Percentiles rank a stretch among this genome's conserved stretches.
phyloP scores from a whole-genome alignment of 2,113 vertebrate genomes.

The Papio anubis region DNA sequence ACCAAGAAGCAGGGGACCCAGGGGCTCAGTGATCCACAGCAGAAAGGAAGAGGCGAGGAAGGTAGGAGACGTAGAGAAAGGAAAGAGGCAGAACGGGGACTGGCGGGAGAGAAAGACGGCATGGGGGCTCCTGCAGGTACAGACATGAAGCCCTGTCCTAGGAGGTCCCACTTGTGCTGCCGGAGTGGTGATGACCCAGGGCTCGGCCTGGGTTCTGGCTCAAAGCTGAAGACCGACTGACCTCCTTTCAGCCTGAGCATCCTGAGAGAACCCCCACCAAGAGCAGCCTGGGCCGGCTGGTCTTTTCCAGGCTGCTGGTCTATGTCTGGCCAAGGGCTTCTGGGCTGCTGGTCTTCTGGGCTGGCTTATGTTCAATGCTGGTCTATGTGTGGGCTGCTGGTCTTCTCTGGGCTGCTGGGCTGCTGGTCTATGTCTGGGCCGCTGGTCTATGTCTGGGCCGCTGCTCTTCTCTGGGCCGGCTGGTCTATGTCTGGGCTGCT shows the following conservation, averaged over 20 bases:
- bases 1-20: not conserved
- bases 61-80: fast-evolving
- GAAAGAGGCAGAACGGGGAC: fast-evolving
- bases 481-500: too few relatives aligned
- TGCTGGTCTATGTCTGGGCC: too few relatives aligned
- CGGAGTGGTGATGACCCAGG: not conserved
- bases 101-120: fast-evolving
- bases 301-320: too few relatives aligned
- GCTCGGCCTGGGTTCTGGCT: fast-evolving
- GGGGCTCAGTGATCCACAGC: not conserved
- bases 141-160: not conserved
- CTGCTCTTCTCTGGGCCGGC: too few relatives aligned
- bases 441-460: too few relatives aligned
- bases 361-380: too few relatives aligned
- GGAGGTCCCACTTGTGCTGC: not conserved
- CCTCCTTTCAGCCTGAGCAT: not conserved
- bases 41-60: not conserved
- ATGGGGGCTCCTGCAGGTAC: fast-evolving
- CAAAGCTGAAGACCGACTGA: not conserved
- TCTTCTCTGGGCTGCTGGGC: too few relatives aligned
- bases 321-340: too few relatives aligned
- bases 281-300: not conserved
- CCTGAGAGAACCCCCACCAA: fast-evolving
- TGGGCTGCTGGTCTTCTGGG: too few relatives aligned
- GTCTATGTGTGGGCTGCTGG: too few relatives aligned